A percentile compares a stretch with the other conserved stretches of the same genome.
These are phyloP conservation scores for Diploscapter pachys DNA, from an alignment of 1,140 invertebrate species.

Conservation along the genomic window DNA sequence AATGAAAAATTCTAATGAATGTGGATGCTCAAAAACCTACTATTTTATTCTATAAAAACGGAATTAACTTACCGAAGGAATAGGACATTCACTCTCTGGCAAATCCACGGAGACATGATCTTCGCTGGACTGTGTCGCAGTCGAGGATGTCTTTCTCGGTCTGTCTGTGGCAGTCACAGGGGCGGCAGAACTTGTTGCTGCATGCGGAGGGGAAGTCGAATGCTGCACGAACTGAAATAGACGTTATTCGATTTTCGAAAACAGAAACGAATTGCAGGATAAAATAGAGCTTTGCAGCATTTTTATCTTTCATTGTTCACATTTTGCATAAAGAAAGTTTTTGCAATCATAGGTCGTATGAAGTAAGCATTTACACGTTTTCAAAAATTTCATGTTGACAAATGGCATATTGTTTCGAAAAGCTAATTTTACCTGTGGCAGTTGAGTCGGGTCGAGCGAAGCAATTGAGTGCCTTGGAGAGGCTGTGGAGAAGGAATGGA, in stretches of 20 bases:
- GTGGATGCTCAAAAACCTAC: not conserved
- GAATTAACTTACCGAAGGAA: constrained; percentile 1
- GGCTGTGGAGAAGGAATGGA: constrained; percentile 49
- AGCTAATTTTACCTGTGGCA: not conserved
- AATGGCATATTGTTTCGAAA: not conserved
- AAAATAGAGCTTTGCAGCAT: too few species aligned
- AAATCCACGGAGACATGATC: constrained; percentile 16
- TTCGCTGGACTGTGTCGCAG: constrained; percentile 18
- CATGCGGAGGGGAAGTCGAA: constrained; percentile 5
- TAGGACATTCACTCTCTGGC: not conserved
- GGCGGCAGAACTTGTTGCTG: not conserved
- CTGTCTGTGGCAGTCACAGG: too few species aligned
- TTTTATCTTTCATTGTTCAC: too few species aligned
- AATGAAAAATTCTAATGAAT: not conserved
- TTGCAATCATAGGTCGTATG: too few species aligned
- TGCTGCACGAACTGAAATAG: not conserved
- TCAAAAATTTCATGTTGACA: not conserved
- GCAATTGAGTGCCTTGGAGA: constrained; percentile 39
- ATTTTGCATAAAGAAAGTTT: too few species aligned
- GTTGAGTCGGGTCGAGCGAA: constrained; percentile 30
- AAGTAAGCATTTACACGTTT: too few species aligned
- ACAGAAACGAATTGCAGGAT: too few species aligned
- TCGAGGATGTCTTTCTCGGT: constrained; percentile 12
- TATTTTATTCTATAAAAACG: too few species aligned
- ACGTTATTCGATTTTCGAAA: too few species aligned